Evolutionary conservation across 2,888 invertebrate genomes (phyloP), one percentile per base, ranked within the genome.

Genomic region (Oasisia sp.): DNA sequence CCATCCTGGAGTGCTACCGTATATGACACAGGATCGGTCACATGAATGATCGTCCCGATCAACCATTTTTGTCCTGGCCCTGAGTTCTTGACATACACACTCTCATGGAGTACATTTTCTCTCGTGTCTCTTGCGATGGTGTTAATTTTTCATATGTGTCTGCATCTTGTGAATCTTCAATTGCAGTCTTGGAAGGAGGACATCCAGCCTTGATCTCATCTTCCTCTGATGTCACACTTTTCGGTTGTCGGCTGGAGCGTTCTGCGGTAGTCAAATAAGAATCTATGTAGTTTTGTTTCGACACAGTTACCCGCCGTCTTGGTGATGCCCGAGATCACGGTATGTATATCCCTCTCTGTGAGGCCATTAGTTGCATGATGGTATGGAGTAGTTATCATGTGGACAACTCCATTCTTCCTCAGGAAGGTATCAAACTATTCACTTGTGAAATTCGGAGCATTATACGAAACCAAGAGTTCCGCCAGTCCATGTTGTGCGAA

Each of bases 361-460:
- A 94, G 93, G 5, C 95, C 95, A 92, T 95, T 95, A 11, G 93
- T 92, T 89, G 94, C 93, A 0, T 95, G 95, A 93, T 95, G 94
- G 91, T 93, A 95, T 0, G 94, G 94, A n/a, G 95, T 92, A 4
- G 93, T 92, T 2, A 38, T 89, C 1, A 93, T 89, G 38, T 95
- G 95, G 11, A 90, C 50, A 89, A 95, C 94, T 19, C 94, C 94
- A 32, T 93, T 93, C 12, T 90, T n/a, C 5, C 91, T 90, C 92
- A 94, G 93, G 92, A 94, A 95, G 7, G 90, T 58, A n/a, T 89
- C 9, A 92, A 5, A 58, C 0, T 5, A 0, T 58, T 58, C 19
- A 19, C 19, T 58, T 4, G 58, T 58, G 4, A 58, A 95, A 95
- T 74, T 94, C 94, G 58, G 58, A 19, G 58, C 12, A 58, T 58